Conservation (phyloP, 1,140 invertebrate species). For the Diplogasteroides magnus region DNA sequence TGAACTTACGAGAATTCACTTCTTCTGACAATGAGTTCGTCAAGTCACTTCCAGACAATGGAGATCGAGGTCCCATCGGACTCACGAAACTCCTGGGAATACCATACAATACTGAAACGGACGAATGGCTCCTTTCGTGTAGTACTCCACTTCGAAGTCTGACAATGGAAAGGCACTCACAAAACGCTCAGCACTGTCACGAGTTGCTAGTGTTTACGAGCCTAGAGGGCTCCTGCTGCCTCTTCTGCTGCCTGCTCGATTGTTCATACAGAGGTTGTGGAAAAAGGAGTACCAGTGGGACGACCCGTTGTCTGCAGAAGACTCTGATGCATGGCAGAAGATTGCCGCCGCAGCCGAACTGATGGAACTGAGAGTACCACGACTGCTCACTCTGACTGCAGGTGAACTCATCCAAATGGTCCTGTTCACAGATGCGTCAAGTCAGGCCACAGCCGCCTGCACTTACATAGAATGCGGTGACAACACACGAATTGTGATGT, state of each 20-base stretch:
- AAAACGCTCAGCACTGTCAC: background rate
- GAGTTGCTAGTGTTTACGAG: conserved; percentile 1
- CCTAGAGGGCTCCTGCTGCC: conserved; percentile 4
- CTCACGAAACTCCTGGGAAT: conserved; percentile 12
- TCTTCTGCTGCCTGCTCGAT: background rate
- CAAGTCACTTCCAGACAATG: background rate
- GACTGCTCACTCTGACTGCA: background rate
- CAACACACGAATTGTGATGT: background rate
- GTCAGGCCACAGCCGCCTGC: background rate
- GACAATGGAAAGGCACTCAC: background rate
- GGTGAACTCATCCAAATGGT: conserved; percentile 8
- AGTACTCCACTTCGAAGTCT: background rate
- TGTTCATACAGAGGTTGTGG: conserved; percentile 11
- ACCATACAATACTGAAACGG: conserved; percentile 3
- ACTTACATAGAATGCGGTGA: background rate
- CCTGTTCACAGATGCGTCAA: conserved; percentile 18
- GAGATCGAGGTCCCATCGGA: background rate
- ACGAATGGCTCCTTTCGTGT: background rate
- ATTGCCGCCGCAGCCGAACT: background rate
- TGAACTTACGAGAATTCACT: conserved; percentile 25
- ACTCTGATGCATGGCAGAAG: background rate
- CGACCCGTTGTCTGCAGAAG: conserved; percentile 1
- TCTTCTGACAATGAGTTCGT: background rate
- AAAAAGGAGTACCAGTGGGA: conserved; percentile 18
- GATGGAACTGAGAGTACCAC: background rate